A percentile compares a stretch with the other conserved stretches of the same genome.
These are phyloP conservation scores for Paracanthobrama guichenoti DNA, from an alignment of 2,113 vertebrate genomes.

Conservation along the genomic window DNA sequence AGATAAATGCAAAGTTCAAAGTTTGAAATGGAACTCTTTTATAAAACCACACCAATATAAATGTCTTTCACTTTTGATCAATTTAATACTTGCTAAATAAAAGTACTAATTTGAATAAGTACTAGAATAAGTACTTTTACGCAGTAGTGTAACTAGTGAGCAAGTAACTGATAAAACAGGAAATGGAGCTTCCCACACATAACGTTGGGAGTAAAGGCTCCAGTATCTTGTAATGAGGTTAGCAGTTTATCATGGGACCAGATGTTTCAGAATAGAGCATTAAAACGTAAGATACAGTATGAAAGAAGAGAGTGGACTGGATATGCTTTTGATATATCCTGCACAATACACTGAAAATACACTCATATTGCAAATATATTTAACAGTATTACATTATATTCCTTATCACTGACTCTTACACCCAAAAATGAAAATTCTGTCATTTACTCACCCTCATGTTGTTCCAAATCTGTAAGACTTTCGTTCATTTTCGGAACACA, in stretches of 20 bases:
- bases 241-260: not conserved
- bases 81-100: no score
- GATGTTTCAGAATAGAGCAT: not conserved
- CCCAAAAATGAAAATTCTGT: not conserved
- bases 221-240: not conserved
- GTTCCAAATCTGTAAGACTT: no score
- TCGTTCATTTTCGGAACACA: no score
- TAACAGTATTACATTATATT: not conserved
- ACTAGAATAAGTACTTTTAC: no score
- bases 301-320: not conserved
- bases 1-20: not conserved
- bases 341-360: not conserved
- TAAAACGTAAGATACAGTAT: not conserved
- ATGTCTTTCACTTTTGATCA: no score
- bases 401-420: not conserved
- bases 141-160: no score
- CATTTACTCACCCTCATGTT: no score
- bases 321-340: not conserved
- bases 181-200: constrained; percentile 5
- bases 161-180: constrained; percentile 8
- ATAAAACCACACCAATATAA: no score
- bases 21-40: no score
- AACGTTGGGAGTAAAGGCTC: not conserved
- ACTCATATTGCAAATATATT: not conserved
- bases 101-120: no score